Percentiles rank a stretch among this genome's conserved stretches.
These are phyloP conservation scores for Akabosia matsudoensis DNA, from an alignment of 1,140 invertebrate genomes.

Conservation along the genomic window DNA sequence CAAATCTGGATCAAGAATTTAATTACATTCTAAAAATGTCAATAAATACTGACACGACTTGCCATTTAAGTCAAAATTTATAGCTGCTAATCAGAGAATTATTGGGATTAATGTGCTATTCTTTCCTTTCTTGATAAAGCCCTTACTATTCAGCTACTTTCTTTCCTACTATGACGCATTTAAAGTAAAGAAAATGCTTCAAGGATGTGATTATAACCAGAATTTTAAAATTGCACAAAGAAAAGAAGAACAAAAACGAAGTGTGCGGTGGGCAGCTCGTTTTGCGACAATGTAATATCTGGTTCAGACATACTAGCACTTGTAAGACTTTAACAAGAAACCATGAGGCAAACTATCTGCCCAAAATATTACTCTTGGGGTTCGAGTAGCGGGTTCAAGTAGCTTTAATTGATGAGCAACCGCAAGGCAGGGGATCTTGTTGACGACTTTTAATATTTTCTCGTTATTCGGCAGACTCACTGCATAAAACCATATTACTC, in stretches of 20 bases:
- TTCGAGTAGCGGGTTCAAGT: not conserved
- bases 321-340: not conserved
- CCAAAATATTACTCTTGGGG: not conserved
- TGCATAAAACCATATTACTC: too few relatives aligned
- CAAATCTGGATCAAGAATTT: not conserved
- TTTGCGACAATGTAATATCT: too few relatives aligned
- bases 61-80: not conserved
- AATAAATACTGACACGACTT: not conserved
- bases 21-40: not conserved
- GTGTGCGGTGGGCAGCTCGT: too few relatives aligned
- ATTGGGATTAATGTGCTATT: not conserved
- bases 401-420: constrained; percentile 4
- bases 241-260: too few relatives aligned
- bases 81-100: not conserved
- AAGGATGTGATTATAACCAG: too few relatives aligned
- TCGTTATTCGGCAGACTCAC: too few relatives aligned
- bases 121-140: not conserved
- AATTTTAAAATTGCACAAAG: too few relatives aligned
- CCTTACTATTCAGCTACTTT: too few relatives aligned
- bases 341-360: not conserved
- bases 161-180: too few relatives aligned
- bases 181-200: too few relatives aligned
- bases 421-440: not conserved
- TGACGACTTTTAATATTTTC: too few relatives aligned
- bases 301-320: too few relatives aligned